These are phyloP conservation scores for Oncorhynchus clarkii DNA, from an alignment of 2,113 vertebrate genomes.

Conservation along the genomic window DNA sequence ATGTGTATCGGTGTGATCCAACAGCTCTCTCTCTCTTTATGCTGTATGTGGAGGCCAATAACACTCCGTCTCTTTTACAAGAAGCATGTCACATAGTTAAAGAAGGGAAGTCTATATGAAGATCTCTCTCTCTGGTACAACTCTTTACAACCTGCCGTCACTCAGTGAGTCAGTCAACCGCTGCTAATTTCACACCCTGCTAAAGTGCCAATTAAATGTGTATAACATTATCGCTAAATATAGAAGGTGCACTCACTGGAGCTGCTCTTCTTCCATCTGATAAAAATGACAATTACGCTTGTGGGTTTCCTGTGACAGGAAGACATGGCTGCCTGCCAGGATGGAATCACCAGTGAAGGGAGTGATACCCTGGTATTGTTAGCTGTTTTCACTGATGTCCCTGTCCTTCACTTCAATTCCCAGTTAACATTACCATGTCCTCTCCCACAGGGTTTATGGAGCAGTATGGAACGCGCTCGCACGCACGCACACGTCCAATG, in stretches of 20 bases:
- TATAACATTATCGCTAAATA: slow-evolving; percentile 29
- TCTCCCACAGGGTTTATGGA: not conserved
- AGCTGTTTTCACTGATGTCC: slow-evolving; percentile 16
- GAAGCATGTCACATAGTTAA: not conserved
- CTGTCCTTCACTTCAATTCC: slow-evolving; percentile 11
- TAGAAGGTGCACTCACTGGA: slow-evolving; percentile 26
- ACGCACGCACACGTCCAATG: not conserved
- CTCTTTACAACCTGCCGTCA: slow-evolving; percentile 17
- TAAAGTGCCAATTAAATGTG: slow-evolving; percentile 39
- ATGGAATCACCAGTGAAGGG: not conserved
- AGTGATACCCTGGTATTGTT: slow-evolving; percentile 17
- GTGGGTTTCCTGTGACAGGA: slow-evolving; percentile 27
- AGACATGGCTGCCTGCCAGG: slow-evolving; percentile 24
- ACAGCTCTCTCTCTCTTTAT: not conserved
- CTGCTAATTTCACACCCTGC: slow-evolving; percentile 41
- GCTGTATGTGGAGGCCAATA: too few species aligned
- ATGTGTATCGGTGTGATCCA: not conserved
- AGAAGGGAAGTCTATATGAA: not conserved
- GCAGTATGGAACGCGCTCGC: not conserved
- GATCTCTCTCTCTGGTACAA: not conserved
- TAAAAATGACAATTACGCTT: slow-evolving; percentile 41
- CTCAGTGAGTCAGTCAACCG: slow-evolving; percentile 13
- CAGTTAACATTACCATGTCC: slow-evolving; percentile 7
- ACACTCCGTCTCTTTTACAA: not conserved
- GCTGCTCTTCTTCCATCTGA: slow-evolving; percentile 28